Evolutionary conservation across 2,113 vertebrate genomes (phyloP), one percentile per base, ranked within the genome.

Genomic region (Gnathonemus longibarbis): DNA sequence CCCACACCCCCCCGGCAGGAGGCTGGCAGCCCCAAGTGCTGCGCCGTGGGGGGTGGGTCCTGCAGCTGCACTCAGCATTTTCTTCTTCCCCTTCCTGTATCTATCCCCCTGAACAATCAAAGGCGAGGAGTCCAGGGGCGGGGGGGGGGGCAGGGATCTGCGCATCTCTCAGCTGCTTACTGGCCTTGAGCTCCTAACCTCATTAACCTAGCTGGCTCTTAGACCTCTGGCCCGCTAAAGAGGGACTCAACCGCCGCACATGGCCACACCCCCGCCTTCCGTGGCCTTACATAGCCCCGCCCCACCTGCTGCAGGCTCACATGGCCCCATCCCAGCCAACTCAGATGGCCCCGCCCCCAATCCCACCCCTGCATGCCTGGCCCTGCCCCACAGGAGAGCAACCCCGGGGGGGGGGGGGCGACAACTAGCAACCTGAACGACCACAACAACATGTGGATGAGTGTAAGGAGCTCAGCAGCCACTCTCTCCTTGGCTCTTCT

Each of bases 131-230:
- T 70, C 62, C 3, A 27, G 24, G 58, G n/a, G 9, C 10, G 35
- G 13, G 77, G 80, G 42, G 5, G 45, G 42, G 83, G n/a, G 84
- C 88, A 46, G 77, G 85, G 70, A 85, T 88, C 86, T 87, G 74
- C 89, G 70, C 89, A 90, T 83, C 62, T 83, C 24, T 91, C 89
- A 92, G 90, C 90, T 90, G 90, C 89, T 92, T 91, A 90, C 89
- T 62, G 89, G 66, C 52, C n/a, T 52, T 91, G 85, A 92, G 88
- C 91, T 92, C 88, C 89, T 91, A 87, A 91, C 89, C 90, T 74
- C 53, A 90, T 92, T 92, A 92, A 91, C 90, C 66, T 83, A 90
- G 62, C 84, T 80, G 74, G 88, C 56, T 89, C 39, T 0, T 7
- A 90, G 87, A 90, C 84, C 91, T 93, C 42, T 90, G 84, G 83